These are phyloP conservation scores for Volucella inanis DNA, from an alignment of 2,888 invertebrate species.

Conservation along the genomic window DNA sequence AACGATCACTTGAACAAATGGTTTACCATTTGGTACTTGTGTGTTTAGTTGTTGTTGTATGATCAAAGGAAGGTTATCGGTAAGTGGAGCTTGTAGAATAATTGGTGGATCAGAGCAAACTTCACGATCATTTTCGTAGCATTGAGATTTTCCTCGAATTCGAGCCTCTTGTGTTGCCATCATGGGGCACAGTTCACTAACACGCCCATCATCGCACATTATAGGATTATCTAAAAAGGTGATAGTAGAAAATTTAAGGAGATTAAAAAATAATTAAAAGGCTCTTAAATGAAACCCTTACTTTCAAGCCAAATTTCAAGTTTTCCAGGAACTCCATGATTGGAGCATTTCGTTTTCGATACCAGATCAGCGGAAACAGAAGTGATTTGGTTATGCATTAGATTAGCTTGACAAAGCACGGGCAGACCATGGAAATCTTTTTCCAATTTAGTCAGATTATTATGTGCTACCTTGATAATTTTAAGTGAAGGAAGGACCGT, in stretches of 20 bases:
- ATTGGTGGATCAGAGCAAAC: slow-evolving; percentile 81
- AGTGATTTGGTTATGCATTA: slow-evolving; percentile 90
- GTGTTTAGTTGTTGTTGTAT: slow-evolving; percentile 77
- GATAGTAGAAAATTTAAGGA: neutral
- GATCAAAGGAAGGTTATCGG: slow-evolving; percentile 78
- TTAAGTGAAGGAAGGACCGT: slow-evolving; percentile 90
- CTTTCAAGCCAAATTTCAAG: slow-evolving; percentile 91
- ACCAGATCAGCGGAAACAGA: slow-evolving; percentile 89
- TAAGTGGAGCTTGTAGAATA: slow-evolving; percentile 76
- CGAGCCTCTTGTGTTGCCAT: slow-evolving; percentile 89
- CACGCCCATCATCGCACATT: slow-evolving; percentile 87
- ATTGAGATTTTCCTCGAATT: slow-evolving; percentile 87
- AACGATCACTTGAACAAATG: slow-evolving; percentile 80
- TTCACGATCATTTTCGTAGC: slow-evolving; percentile 83
- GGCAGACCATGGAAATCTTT: slow-evolving; percentile 93
- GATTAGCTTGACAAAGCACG: slow-evolving; percentile 90
- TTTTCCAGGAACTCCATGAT: slow-evolving; percentile 88
- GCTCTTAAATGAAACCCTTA: slow-evolving; percentile 81
- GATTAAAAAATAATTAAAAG: neutral
- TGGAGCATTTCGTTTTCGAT: slow-evolving; percentile 90
- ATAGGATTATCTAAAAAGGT: slow-evolving; percentile 89
- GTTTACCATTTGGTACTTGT: slow-evolving; percentile 77
- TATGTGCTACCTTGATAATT: slow-evolving; percentile 90
- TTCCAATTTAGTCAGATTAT: slow-evolving; percentile 89
- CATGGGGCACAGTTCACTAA: slow-evolving; percentile 88